Evolutionary conservation across 2,113 vertebrate genomes (phyloP).

Genomic region (Oncorhynchus nerka): DNA sequence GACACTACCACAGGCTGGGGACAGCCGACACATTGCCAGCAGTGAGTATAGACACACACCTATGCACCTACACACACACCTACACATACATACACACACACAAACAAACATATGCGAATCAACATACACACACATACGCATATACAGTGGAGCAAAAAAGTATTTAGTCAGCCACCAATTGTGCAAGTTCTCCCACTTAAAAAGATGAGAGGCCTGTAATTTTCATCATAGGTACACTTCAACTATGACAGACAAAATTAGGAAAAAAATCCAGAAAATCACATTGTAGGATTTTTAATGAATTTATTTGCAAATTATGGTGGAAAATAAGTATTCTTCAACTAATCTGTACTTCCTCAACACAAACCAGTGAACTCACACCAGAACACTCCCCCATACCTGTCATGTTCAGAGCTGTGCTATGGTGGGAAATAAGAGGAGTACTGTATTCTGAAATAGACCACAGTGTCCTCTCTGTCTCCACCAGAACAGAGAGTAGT

Average conservation of each 20-base stretch:
- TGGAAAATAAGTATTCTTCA: too few relatives aligned
- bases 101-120: too few relatives aligned
- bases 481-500: not conserved
- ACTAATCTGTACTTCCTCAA: not conserved
- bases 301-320: too few relatives aligned
- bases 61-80: not conserved
- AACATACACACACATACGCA: too few relatives aligned
- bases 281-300: too few relatives aligned
- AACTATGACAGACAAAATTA: too few relatives aligned
- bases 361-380: not conserved
- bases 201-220: too few relatives aligned
- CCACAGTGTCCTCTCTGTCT: not conserved
- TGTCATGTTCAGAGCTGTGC: not conserved
- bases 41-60: conserved; percentile 76
- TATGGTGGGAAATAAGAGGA: not conserved
- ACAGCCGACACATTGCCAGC: conserved; percentile 78
- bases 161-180: too few relatives aligned
- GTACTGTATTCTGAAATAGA: not conserved
- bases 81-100: not conserved
- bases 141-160: too few relatives aligned
- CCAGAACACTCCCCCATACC: not conserved
- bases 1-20: conserved; percentile 69
- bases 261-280: too few relatives aligned
- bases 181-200: too few relatives aligned
- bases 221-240: too few relatives aligned